These are phyloP conservation scores for Lutraria lutraria DNA, from an alignment of 2,888 invertebrate genomes.

Conservation along the genomic window DNA sequence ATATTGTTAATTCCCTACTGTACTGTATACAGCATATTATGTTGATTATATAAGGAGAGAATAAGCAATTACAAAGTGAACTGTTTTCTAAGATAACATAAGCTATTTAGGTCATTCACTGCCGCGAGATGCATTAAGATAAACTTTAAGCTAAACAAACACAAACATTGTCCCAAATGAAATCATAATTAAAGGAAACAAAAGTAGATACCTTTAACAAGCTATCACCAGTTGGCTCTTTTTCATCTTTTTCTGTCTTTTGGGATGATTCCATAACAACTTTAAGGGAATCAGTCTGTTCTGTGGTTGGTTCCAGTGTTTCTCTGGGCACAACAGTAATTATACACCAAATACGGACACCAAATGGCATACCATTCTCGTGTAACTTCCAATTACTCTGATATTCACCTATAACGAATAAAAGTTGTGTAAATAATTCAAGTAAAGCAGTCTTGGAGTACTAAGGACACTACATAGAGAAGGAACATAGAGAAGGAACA, in stretches of 20 bases:
- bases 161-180: too few species aligned
- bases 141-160: too few species aligned
- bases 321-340: constrained; percentile 80
- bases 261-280: constrained; percentile 59
- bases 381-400: constrained; percentile 86
- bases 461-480: too few species aligned
- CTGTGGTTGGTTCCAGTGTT: constrained; percentile 70
- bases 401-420: constrained; percentile 72
- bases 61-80: too few species aligned
- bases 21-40: too few species aligned
- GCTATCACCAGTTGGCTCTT: background rate
- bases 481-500: background rate
- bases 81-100: too few species aligned
- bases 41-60: too few species aligned
- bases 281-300: constrained; percentile 65
- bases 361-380: constrained; percentile 83
- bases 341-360: constrained; percentile 85
- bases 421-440: background rate
- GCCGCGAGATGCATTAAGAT: too few species aligned
- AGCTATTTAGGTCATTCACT: too few species aligned
- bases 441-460: background rate
- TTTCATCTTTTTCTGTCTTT: constrained; percentile 46
- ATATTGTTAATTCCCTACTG: too few species aligned
- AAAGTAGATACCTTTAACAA: background rate
- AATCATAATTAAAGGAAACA: too few species aligned